Base-by-base conservation (phyloP, 2,797 vertebrate genomes). In the Paramormyrops hopkinsi region DNA sequence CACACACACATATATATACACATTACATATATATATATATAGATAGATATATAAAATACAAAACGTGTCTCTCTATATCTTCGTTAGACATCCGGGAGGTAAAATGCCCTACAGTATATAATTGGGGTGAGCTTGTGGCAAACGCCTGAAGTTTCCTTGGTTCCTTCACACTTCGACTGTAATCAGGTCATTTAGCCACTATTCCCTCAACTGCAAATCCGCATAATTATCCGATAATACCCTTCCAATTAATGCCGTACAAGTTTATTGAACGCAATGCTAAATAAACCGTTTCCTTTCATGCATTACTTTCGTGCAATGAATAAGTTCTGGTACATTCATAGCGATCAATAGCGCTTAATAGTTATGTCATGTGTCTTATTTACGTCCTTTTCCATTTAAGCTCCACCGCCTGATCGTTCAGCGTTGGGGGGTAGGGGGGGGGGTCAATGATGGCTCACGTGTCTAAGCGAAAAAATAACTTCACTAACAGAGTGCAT, bases 391-490 rank as follows among this genome's bases (percentile, higher is more conserved):
- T 79, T n/a, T 44, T 19, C 14, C 37, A 41, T 79, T 44, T 41
- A 79, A 79, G 73, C 37, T n/a, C 4, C 73, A 44, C 14, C 33
- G 73, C 41, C 41, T 79, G 73, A 79, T 79, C 73, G 37, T 44
- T 44, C 33, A 44, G 73, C 73, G 41, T 44, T 22, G 1, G 29
- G 14, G 37, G 33, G 54, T 0, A 4, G 62, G 25, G 25, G 62
- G 25, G 65, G 65, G 65, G 11, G 25, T 17, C 73, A 41, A 41
- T n/a, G 73, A n/a, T 79, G 37, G 17, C 76, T 44, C 76, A 82
- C 76, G 76, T 82, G 76, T 82, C 41, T 46, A n/a, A 46, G 76
- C 76, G 76, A 46, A 82, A 82, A 82, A 82, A 46, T 46, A 82
- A 82, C 76, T 82, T 82, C 73, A 44, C 37, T 17, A 44, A 79